Base-by-base conservation (phyloP, 2,888 invertebrate genomes). In the Eremobia ochroleuca region DNA sequence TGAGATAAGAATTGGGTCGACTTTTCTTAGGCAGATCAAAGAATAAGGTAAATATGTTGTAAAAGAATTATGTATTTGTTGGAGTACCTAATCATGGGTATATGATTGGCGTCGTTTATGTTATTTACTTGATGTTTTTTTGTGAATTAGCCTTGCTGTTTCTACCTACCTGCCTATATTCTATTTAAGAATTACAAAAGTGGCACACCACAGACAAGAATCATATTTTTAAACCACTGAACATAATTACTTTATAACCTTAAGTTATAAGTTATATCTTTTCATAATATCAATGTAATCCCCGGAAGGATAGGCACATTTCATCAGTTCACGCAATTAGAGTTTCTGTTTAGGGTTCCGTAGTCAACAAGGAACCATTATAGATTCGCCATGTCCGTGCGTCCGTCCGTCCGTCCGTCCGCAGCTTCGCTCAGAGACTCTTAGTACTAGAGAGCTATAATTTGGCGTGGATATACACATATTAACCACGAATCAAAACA, bases 1-100 rank as follows among this genome's bases (percentile, higher is more conserved):
- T 95, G 93, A 95, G 96, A 96, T 94, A 96, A 92, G 93, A 95
- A 95, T 93, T 95, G 94, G 95, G 95, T 93, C 94, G 94, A 91
- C 90, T 86, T 92, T 94, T 91, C 90, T 89, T 91, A 91, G 88
- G 89, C 80, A 95, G 93, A 94, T 96, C 96, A 96, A 96, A 96
- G 94, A 89, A 82, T 80, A 83, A 83, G 73, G 74, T 77, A 87
- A 86, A 81, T 82, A 82, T 78, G 75, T 77, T 86, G 74, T 81
- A 72, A 85, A 77, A 79, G 76, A 81, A 85, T 85, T 82, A 81
- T 80, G 75, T 79, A 85, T 83, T 77, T 81, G 74, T 76, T 85
- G 71, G 73, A 83, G 89, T 37, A 81, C 88, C 86, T 86, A 86
- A 89, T 88, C 82, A 83, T 70, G 83, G 78, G 79, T 86, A 80